Evolutionary conservation across 2,888 invertebrate species (phyloP).

Genomic region (Ormyrus rosae): DNA sequence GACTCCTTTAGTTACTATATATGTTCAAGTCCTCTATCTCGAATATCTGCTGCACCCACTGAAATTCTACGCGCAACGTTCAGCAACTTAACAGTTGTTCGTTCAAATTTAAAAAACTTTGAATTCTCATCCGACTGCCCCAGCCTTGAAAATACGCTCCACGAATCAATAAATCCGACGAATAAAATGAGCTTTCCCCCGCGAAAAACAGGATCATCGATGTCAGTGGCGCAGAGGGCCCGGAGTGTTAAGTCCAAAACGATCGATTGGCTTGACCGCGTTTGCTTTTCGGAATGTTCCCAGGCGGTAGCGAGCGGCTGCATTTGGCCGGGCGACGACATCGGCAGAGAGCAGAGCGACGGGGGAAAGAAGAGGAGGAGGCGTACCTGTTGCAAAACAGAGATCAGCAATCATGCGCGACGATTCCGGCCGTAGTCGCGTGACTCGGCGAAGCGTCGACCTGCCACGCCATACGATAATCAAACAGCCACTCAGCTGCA

Average conservation of each 20-base stretch:
- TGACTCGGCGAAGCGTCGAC: not conserved
- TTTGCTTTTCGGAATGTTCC: constrained; percentile 13
- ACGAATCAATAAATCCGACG: too few species aligned
- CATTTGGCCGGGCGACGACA: not conserved
- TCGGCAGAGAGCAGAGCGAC: not conserved
- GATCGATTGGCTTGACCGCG: constrained; percentile 33
- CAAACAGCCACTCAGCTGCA: not conserved
- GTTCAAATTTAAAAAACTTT: too few species aligned
- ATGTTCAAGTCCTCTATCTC: too few species aligned
- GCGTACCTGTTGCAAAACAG: constrained; percentile 25
- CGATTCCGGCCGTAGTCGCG: not conserved
- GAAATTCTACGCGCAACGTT: too few species aligned
- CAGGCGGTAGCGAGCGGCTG: not conserved
- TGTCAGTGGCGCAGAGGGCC: too few species aligned
- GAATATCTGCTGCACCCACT: too few species aligned
- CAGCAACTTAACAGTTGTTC: too few species aligned
- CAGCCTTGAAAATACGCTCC: too few species aligned
- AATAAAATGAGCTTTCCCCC: too few species aligned
- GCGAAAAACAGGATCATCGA: too few species aligned
- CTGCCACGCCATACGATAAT: constrained; percentile 10
- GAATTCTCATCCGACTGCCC: too few species aligned
- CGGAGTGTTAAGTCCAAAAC: not conserved
- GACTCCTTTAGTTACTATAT: too few species aligned
- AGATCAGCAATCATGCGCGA: constrained; percentile 2
- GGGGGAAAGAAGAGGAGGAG: not conserved